Evolutionary conservation across 2,113 vertebrate genomes (phyloP).

Genomic region (Eulacestoma nigropectus): DNA sequence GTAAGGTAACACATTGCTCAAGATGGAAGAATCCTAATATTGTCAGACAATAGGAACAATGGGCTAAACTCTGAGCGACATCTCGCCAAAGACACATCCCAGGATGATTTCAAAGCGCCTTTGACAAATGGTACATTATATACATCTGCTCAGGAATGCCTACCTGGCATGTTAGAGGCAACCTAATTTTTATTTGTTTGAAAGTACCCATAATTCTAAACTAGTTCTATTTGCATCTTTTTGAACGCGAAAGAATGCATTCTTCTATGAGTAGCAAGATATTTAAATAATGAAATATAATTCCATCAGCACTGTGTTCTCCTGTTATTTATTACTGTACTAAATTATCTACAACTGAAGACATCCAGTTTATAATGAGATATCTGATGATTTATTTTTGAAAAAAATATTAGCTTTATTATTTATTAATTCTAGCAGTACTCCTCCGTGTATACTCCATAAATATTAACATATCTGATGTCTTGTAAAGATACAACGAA

Average conservation of each 20-base stretch:
- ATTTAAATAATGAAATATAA: constrained; percentile 49
- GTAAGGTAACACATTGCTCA: background rate
- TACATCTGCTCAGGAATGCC: background rate
- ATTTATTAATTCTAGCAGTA: constrained; percentile 74
- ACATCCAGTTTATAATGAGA: constrained; percentile 52
- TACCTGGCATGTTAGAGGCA: background rate
- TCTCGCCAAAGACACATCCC: background rate
- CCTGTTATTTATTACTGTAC: constrained; percentile 59
- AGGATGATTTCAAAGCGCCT: background rate
- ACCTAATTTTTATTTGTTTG: background rate
- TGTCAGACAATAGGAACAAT: background rate
- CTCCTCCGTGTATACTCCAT: constrained; percentile 62
- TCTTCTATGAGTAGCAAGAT: background rate
- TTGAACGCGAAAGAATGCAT: background rate
- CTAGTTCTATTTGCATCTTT: background rate
- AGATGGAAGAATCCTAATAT: background rate
- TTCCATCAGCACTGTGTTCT: constrained; percentile 15
- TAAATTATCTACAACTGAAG: constrained; percentile 60
- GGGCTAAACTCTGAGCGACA: background rate
- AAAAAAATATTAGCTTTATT: constrained; percentile 71
- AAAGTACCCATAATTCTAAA: background rate
- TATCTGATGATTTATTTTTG: constrained; percentile 70
- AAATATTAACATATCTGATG: constrained; percentile 74
- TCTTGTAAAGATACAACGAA: constrained; percentile 31
- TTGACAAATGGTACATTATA: background rate